phyloP scores from a whole-genome alignment of 2,888 invertebrate genomes.

The Trileptium ribeirensis region DNA sequence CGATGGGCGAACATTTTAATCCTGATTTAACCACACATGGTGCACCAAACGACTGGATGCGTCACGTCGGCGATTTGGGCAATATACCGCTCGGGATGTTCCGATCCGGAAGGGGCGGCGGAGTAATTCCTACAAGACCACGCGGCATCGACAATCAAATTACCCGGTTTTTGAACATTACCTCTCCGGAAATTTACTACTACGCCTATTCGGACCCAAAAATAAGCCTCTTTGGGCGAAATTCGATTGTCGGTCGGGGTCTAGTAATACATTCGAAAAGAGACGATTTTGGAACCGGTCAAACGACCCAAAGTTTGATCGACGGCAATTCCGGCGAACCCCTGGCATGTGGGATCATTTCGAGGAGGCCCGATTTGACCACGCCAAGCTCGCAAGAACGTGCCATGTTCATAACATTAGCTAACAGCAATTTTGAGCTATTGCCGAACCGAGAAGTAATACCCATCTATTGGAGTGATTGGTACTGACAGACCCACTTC shows the following conservation, averaged over 20 bases:
- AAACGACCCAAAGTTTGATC: not conserved
- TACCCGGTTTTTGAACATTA: no score
- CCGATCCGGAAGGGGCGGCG: not conserved
- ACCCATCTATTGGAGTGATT: not conserved
- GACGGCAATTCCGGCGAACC: not conserved
- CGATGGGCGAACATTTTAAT: not conserved
- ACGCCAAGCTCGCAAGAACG: not conserved
- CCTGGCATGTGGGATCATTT: not conserved
- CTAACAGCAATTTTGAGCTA: not conserved
- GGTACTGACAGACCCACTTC: no score
- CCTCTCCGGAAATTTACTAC: no score
- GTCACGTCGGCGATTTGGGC: conserved; percentile 13
- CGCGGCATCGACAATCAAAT: not conserved
- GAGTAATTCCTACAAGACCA: not conserved
- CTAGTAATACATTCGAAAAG: not conserved
- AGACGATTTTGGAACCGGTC: conserved; percentile 4
- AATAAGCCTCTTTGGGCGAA: not conserved
- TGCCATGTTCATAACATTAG: not conserved
- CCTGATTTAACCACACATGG: not conserved
- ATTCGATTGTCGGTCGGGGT: not conserved
- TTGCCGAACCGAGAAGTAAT: not conserved
- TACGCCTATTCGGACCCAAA: not conserved
- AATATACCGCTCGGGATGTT: not conserved
- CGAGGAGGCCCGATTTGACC: not conserved
- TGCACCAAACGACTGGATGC: not conserved